These are phyloP conservation scores for Dolichopus griseipennis DNA, from an alignment of 2,888 invertebrate species.

Conservation along the genomic window DNA sequence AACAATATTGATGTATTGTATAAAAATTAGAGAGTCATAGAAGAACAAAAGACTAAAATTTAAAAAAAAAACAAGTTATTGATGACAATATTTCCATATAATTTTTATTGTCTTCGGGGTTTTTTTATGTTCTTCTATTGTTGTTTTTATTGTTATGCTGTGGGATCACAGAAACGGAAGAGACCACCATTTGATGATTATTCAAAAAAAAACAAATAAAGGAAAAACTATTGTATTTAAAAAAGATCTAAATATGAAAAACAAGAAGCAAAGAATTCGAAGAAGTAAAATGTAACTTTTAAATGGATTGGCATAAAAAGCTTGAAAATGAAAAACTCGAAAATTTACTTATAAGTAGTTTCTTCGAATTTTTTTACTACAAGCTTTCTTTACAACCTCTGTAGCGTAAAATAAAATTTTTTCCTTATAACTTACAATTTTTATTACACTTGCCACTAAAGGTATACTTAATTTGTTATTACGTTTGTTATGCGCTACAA, in stretches of 20 bases:
- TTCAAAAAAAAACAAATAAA: neutral
- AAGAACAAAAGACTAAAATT: neutral
- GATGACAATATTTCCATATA: neutral
- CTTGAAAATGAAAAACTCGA: no score
- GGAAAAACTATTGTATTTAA: neutral
- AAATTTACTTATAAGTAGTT: no score
- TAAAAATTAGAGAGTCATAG: neutral
- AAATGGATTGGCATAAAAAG: neutral
- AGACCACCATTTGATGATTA: neutral
- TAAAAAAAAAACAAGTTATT: neutral
- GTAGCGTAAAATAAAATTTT: no score
- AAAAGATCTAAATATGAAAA: no score
- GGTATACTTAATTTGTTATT: no score
- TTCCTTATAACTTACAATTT: no score
- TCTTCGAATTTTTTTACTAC: no score
- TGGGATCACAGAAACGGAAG: neutral
- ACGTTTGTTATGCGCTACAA: no score
- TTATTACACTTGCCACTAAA: no score
- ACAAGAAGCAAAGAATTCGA: neutral
- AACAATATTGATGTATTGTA: neutral
- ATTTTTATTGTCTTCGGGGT: no score
- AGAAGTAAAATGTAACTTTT: neutral
- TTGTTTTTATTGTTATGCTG: neutral
- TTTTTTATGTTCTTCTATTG: no score
- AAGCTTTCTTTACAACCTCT: no score